A percentile compares a stretch with the other conserved stretches of the same genome.
phyloP scores from a whole-genome alignment of 2,888 invertebrate species.

The Hybos culiciformis region DNA sequence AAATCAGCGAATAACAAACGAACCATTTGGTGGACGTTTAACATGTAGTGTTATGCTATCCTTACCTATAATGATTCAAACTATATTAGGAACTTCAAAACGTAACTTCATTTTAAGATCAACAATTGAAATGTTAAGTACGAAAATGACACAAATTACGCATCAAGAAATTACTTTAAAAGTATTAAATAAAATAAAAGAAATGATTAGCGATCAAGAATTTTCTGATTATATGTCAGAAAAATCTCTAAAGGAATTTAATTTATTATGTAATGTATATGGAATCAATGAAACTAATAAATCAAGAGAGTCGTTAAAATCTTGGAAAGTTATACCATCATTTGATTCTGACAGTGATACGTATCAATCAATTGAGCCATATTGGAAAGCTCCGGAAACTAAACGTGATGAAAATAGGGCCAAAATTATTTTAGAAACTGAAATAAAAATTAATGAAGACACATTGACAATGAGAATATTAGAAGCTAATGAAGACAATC shows the following conservation, averaged over 20 bases:
- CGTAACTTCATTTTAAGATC: slow-evolving; percentile 39
- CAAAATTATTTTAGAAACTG: slow-evolving; percentile 66
- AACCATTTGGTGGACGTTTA: slow-evolving; percentile 42
- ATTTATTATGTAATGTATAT: slow-evolving; percentile 47
- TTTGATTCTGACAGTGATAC: slow-evolving; percentile 12
- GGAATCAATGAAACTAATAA: slow-evolving; percentile 23
- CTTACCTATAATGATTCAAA: slow-evolving; percentile 47
- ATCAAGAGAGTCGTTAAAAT: slow-evolving; percentile 10
- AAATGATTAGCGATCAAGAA: slow-evolving; percentile 49
- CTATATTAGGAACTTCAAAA: slow-evolving; percentile 39
- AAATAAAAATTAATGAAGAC: slow-evolving; percentile 67
- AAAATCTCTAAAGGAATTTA: slow-evolving; percentile 42
- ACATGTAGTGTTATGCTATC: slow-evolving; percentile 53
- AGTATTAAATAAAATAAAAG: slow-evolving; percentile 54
- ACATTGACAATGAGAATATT: slow-evolving; percentile 74
- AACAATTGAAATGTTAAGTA: slow-evolving; percentile 41
- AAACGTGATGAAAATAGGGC: slow-evolving; percentile 9
- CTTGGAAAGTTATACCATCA: slow-evolving; percentile 12
- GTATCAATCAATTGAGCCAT: slow-evolving; percentile 1
- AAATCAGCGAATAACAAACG: slow-evolving; percentile 37
- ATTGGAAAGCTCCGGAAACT: slow-evolving; percentile 21
- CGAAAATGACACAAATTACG: slow-evolving; percentile 43
- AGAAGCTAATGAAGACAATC: slow-evolving; percentile 38
- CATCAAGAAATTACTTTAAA: slow-evolving; percentile 54
- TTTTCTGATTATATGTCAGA: slow-evolving; percentile 45